phyloP scores from a whole-genome alignment of 1,140 invertebrate species.

The Latrodectus geometricus region DNA sequence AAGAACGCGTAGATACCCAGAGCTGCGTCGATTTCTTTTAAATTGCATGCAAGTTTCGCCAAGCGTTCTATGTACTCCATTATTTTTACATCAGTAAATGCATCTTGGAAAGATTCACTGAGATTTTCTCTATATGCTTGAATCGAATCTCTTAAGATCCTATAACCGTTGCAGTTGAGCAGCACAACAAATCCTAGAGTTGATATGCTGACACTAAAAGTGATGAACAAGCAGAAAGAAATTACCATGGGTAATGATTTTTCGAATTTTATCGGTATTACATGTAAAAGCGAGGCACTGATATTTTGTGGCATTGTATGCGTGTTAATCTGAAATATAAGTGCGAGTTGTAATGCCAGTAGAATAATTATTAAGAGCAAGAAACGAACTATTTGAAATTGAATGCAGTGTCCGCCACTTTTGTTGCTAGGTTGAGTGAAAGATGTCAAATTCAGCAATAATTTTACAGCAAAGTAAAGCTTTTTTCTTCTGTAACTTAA shows the following conservation, averaged over 20 bases:
- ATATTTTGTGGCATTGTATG: background rate
- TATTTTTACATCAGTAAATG: background rate
- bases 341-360: background rate
- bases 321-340: background rate
- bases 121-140: background rate
- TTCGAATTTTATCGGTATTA: background rate
- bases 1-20: background rate
- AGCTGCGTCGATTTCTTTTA: background rate
- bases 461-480: background rate
- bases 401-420: background rate
- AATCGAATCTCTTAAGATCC: background rate
- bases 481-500: background rate
- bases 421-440: background rate
- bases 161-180: background rate
- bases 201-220: background rate
- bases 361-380: background rate
- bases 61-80: background rate
- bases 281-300: background rate
- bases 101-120: background rate
- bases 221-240: background rate
- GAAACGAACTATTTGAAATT: background rate
- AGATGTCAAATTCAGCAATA: background rate
- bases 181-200: conserved; percentile 7
- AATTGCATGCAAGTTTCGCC: background rate
- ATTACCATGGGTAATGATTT: background rate